Evolutionary conservation across 2,113 vertebrate species (phyloP), one percentile per base, ranked within the genome.

Genomic region (Dolichotis patagonum): DNA sequence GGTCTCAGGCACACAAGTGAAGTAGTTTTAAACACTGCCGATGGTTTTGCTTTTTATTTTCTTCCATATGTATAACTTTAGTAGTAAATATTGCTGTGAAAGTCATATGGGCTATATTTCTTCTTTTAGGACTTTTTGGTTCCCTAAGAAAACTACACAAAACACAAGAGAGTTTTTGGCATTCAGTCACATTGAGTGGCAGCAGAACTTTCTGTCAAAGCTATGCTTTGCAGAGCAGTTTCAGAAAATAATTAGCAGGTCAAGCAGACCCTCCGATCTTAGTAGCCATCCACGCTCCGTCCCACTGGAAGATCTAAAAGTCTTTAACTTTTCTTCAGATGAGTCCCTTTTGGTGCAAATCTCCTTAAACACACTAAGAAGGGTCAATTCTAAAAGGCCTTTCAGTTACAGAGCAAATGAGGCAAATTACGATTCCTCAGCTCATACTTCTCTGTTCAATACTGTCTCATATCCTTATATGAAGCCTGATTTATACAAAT

Each of bases 401-500:
- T 84, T 75, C 87, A 85, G 75, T 88, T 67, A 52, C 46, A 12
- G 92, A 83, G 82, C 0, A 65, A 97, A 85, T 0, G 1, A 82
- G 52, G 86, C 84, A 91, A 93, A 75, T 96, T 1, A 1, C 14
- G 65, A 62, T 69, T 0, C 52, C 58, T 52, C 65, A 91, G 94
- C 49, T 91, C 88, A 22, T 75, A 56, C 71, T 88, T 93, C 91
- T 96, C 49, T 32, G 69, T 78, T 73, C 88, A 60, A 65, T 94
- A 78, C 26, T 94, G 91, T 97, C 97, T 94, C 96, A 93, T 52
- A 71, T 85, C 95, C 97, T 96, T 90, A 91, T 58, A 89, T 93
- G 97, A 98, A 98, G 58, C 60, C 92, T 96, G 97, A 96, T 97
- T 96, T 81, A 89, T 97, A 98, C 92, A 97, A 97, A 98, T 91